Conservation (phyloP, 2,797 vertebrate genomes). For the Sus cebifrons region DNA sequence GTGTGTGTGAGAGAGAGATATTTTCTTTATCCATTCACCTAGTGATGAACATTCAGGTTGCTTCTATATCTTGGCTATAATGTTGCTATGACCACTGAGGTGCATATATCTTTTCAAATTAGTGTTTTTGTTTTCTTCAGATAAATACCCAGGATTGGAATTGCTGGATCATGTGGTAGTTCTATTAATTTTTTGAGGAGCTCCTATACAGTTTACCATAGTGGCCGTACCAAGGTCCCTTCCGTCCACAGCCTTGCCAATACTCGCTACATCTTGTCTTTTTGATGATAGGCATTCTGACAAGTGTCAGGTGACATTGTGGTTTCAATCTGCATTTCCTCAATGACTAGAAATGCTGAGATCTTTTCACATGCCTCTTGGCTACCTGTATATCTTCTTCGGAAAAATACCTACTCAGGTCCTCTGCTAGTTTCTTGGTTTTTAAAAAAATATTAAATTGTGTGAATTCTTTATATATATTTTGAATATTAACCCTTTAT, state of each 20-base stretch:
- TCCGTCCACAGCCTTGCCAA: background rate
- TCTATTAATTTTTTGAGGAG: background rate
- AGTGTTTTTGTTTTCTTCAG: background rate
- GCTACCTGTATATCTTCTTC: background rate
- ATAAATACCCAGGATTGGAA: background rate
- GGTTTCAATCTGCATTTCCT: background rate
- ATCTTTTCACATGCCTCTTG: background rate
- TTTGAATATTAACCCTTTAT: too few relatives aligned
- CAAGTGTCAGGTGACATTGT: background rate
- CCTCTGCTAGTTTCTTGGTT: background rate
- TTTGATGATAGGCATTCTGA: background rate
- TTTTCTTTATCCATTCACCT: background rate
- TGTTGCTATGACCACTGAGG: background rate
- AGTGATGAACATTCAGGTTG: too few relatives aligned
- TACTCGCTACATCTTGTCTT: background rate
- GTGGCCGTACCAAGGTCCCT: background rate
- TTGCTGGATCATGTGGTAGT: background rate
- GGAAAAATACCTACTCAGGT: background rate
- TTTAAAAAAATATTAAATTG: background rate
- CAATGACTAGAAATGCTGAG: background rate
- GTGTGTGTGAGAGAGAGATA: background rate
- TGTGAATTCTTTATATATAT: background rate
- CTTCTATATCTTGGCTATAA: background rate
- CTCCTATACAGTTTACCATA: background rate
- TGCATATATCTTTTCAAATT: background rate